Evolutionary conservation across 2,113 vertebrate species (phyloP), one percentile per base, ranked within the genome.

Genomic region (Eublepharis macularius): DNA sequence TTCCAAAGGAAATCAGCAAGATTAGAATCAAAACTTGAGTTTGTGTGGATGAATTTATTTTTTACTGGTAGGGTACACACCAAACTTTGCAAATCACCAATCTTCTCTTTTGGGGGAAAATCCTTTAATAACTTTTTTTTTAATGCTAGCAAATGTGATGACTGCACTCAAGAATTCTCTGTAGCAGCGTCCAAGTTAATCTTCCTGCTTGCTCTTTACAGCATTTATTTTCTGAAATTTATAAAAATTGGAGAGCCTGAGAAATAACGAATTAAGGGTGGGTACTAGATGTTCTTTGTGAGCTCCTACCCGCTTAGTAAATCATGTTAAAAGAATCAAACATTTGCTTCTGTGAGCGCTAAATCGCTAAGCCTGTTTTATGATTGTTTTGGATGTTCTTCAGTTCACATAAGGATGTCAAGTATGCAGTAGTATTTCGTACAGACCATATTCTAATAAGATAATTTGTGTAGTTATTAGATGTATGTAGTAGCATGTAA

Each of bases 241-340:
- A 5, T 86, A 85, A 85, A 88, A 90, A 8, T 63, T 87, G 70
- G 70, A 89, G 86, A 86, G 78, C 4, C 45, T 77, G 81, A 80
- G 34, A 86, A 82, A 84, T 82, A 70, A 89, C 82, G n/a, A 68
- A 80, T 74, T 13, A 60, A 84, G 43, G 41, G 54, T 89, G 24
- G 2, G 84, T 45, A 39, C 74, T 87, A 47, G 16, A 66, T 86
- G 86, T 90, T 82, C 87, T 84, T 87, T 81, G 29, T 72, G 47
- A 83, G 49, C 26, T 87, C 80, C 34, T 87, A 2, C 83, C 41
- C 51, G 16, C 5, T 90, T 66, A 17, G 13, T 86, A 90, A 93
- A 82, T 83, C 1, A 0, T 85, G 41, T 16, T 41, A 84, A 41
- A 80, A 73, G 29, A 90, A 90, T 63, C 39, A 80, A 65, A 26